Evolutionary conservation across 1,140 invertebrate species (phyloP), one percentile per base, ranked within the genome.

Genomic region (Drosophila navojoa): DNA sequence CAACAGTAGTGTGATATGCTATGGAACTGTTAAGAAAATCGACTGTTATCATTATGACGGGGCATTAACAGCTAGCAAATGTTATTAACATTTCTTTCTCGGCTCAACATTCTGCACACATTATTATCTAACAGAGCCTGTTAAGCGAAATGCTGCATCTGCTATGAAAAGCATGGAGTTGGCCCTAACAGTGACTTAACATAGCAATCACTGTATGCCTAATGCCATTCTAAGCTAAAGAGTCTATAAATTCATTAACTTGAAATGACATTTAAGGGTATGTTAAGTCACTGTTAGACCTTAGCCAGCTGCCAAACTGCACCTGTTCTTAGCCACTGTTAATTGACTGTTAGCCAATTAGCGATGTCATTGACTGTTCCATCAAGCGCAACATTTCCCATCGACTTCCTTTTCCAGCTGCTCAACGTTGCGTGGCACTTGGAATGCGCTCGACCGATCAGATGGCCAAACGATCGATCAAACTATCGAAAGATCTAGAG

Each of bases 381-480:
- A 2, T 58, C 25, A 54, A 19, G 9, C 52, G 52, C 49, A 35
- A 25, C 13, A 13, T 47, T 29, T 38, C 29, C 29, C 13, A 25
- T 22, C 4, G 38, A 32, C 42, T 29, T 25, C 61, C 62, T 53
- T 66, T 61, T 19, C 25, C 27, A 29, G 54, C 16, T 69, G 59
- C 47, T 58, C 58, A 72, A 50, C 49, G 70, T 68, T 68, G 70
- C 70, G 70, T 72, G 70, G 63, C 55, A 67, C 15, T 58, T 38
- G 25, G 27, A 42, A 19, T 73, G 52, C 49, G 49, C 25, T 59
- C 29, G 45, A 6, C 29, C 19, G 52, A 54, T 35, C 49, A 52
- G 42, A 45, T 15, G 45, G 1, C 4, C 9, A 19, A 47, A 4
- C 25, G 45, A 19, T 4, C 19, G n/a, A n/a, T n/a, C n/a, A n/a